These are phyloP conservation scores for Melieria picta DNA, from an alignment of 2,888 invertebrate genomes.

Conservation along the genomic window DNA sequence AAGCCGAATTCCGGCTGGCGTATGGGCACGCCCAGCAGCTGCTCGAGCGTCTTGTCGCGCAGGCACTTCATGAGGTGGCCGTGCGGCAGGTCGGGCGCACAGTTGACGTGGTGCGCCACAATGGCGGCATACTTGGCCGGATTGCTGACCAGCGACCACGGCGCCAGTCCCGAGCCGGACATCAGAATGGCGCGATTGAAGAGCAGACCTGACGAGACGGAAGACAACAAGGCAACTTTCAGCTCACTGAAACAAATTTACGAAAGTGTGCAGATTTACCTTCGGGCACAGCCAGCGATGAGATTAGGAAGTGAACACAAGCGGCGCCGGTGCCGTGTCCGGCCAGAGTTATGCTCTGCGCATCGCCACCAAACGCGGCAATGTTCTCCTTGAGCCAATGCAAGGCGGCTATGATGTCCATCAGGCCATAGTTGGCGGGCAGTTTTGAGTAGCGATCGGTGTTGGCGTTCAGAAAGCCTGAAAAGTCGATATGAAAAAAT, in stretches of 20 bases:
- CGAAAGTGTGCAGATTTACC: slow-evolving; percentile 69
- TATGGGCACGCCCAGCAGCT: slow-evolving; percentile 79
- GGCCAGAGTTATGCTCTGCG: slow-evolving; percentile 90
- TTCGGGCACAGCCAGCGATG: slow-evolving; percentile 92
- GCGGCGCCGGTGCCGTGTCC: slow-evolving; percentile 97
- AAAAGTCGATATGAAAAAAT: slow-evolving; percentile 45
- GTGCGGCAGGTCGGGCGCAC: slow-evolving; percentile 80
- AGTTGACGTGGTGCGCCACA: slow-evolving; percentile 86
- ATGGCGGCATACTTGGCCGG: slow-evolving; percentile 85
- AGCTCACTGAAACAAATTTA: background rate
- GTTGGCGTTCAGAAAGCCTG: slow-evolving; percentile 90
- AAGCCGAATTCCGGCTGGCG: slow-evolving; percentile 83
- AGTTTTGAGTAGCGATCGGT: slow-evolving; percentile 86
- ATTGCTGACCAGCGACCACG: slow-evolving; percentile 86
- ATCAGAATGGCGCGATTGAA: slow-evolving; percentile 90
- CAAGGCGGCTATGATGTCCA: slow-evolving; percentile 95
- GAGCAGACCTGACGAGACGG: slow-evolving; percentile 77
- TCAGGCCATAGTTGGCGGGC: slow-evolving; percentile 96
- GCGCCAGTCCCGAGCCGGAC: slow-evolving; percentile 90
- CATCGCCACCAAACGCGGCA: slow-evolving; percentile 93
- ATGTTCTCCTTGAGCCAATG: slow-evolving; percentile 98
- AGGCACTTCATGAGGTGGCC: slow-evolving; percentile 83
- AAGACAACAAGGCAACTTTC: background rate
- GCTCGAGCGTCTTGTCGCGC: slow-evolving; percentile 80
- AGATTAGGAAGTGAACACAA: slow-evolving; percentile 92